phyloP scores from a whole-genome alignment of 1,140 invertebrate genomes.

The Zaprionus inermis region DNA sequence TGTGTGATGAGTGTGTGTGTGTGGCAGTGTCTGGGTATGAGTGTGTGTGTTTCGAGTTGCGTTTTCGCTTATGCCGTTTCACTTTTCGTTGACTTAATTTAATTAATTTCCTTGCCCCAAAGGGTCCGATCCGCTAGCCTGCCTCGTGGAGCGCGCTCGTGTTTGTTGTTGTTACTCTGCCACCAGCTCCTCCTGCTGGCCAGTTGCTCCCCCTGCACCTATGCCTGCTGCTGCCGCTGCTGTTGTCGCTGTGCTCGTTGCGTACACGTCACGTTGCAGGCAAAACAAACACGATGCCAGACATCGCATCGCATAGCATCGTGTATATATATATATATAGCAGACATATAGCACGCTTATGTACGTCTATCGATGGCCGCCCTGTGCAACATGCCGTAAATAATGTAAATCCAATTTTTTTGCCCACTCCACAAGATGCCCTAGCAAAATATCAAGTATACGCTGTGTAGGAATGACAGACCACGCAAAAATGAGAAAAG shows the following conservation, averaged over 20 bases:
- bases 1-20: constrained; percentile 42
- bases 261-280: constrained; percentile 74
- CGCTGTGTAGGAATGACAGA: not conserved
- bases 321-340: constrained; percentile 14
- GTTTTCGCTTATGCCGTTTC: constrained; percentile 67
- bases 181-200: constrained; percentile 7
- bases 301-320: constrained; percentile 10
- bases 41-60: constrained; percentile 43
- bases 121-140: constrained; percentile 66
- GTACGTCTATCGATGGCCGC: constrained; percentile 54
- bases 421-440: not conserved
- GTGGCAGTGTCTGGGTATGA: too few species aligned
- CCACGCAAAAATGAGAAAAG: not conserved
- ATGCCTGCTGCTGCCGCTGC: too few species aligned
- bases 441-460: not conserved
- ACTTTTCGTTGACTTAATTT: constrained; percentile 82
- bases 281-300: constrained; percentile 21
- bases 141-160: constrained; percentile 26
- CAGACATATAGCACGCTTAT: constrained; percentile 21
- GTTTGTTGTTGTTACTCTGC: constrained; percentile 16
- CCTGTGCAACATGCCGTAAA: constrained; percentile 78
- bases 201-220: too few species aligned
- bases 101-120: constrained; percentile 80
- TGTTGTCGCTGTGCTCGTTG: constrained; percentile 61
- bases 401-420: constrained; percentile 78